Conservation (phyloP, 92 coral and sea anemone species). For the Porites cylindrica region DNA sequence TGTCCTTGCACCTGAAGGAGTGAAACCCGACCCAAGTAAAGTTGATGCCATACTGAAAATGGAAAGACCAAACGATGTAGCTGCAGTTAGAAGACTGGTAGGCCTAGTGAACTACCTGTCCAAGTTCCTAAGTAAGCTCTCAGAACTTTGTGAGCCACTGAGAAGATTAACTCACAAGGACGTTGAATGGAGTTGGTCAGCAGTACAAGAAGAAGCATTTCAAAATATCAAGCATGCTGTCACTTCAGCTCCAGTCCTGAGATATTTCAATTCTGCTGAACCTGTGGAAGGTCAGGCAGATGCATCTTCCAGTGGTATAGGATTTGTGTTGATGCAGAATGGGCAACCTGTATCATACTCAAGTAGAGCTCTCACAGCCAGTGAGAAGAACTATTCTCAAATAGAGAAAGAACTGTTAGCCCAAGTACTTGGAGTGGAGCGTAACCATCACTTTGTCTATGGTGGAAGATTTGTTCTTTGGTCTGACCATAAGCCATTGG, state of each 20-base stretch:
- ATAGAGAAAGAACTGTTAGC: conserved; percentile 35
- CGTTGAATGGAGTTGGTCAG: conserved; percentile 48
- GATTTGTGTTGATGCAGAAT: conserved; percentile 33
- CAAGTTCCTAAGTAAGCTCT: conserved; percentile 33
- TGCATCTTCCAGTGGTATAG: conserved; percentile 44
- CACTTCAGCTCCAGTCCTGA: conserved; percentile 59
- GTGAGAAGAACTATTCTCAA: conserved; percentile 40
- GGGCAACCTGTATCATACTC: conserved; percentile 30
- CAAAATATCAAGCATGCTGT: conserved; percentile 43
- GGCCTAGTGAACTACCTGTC: conserved; percentile 48
- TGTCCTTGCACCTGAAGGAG: conserved; percentile 38
- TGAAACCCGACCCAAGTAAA: conserved; percentile 51
- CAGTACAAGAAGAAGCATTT: conserved; percentile 47
- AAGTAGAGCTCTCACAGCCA: conserved; percentile 47
- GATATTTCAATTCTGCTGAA: conserved; percentile 25
- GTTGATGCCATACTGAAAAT: conserved; percentile 42
- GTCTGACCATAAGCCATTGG: conserved; percentile 60
- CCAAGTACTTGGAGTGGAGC: conserved; percentile 7
- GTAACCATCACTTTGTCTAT: conserved; percentile 20
- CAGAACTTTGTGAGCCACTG: conserved; percentile 51
- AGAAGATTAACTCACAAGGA: conserved; percentile 57
- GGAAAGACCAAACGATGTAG: conserved; percentile 53
- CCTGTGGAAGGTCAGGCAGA: conserved; percentile 34
- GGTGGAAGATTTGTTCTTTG: conserved; percentile 40
- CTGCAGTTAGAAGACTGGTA: conserved; percentile 35